Conservation (phyloP, 2,113 vertebrate genomes). For the Gallinago undulata region DNA sequence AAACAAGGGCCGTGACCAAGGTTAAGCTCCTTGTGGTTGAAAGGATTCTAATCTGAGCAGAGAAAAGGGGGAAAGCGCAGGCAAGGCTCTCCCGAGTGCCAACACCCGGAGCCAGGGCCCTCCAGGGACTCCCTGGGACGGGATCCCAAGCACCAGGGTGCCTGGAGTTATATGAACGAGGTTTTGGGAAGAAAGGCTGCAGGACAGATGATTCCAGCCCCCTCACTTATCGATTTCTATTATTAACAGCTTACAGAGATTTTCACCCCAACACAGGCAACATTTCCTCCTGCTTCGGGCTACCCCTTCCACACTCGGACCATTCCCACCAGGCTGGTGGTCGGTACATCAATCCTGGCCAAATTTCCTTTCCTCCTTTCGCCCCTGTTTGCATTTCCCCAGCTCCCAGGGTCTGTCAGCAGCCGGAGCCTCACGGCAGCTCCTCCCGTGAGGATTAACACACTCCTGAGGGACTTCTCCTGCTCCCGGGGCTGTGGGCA, state of each 20-base stretch:
- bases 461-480: background rate
- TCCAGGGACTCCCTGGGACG: background rate
- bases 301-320: background rate
- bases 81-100: background rate
- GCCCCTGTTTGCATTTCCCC: background rate
- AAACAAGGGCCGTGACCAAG: background rate
- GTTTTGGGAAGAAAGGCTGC: background rate
- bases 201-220: background rate
- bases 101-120: background rate
- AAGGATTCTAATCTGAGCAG: background rate
- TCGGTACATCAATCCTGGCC: rapidly evolving
- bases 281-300: background rate
- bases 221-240: background rate
- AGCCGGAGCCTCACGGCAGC: background rate
- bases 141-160: background rate
- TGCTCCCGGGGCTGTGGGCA: background rate
- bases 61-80: background rate
- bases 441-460: background rate
- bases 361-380: background rate
- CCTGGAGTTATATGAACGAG: background rate
- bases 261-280: background rate
- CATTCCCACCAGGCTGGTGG: background rate
- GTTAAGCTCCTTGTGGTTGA: slow-evolving; percentile 1
- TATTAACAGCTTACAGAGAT: background rate
- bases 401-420: background rate